phyloP scores from a whole-genome alignment of 2,888 invertebrate genomes.

The Dicyrtoma fusca region DNA sequence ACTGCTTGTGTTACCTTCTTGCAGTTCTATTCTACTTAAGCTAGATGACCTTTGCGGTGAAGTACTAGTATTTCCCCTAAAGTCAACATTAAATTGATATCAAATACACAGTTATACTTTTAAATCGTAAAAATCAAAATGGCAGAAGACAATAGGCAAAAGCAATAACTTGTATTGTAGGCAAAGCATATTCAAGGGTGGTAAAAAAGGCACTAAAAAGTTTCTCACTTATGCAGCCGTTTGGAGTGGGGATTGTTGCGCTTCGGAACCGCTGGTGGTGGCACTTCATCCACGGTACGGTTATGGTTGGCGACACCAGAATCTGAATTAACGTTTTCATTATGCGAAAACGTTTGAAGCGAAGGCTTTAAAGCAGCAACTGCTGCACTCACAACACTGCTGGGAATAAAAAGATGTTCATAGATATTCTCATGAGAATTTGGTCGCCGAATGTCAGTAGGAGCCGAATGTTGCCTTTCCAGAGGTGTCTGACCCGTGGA shows the following conservation, averaged over 20 bases:
- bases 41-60: conserved; percentile 36
- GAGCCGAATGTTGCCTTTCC: background rate
- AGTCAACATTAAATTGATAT: too few species aligned
- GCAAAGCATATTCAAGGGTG: too few species aligned
- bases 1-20: background rate
- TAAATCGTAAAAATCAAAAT: too few species aligned
- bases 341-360: conserved; percentile 9
- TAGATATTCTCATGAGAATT: conserved; percentile 51
- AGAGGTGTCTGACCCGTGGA: background rate
- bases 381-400: conserved; percentile 1
- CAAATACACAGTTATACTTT: too few species aligned
- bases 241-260: too few species aligned
- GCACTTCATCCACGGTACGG: too few species aligned
- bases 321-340: background rate
- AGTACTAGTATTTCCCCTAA: conserved; percentile 25
- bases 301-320: background rate
- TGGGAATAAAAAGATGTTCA: conserved; percentile 51
- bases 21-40: conserved; percentile 41
- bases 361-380: background rate
- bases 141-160: too few species aligned
- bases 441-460: conserved; percentile 15
- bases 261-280: too few species aligned
- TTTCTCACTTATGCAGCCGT: too few species aligned
- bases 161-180: too few species aligned
- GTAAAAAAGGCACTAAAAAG: too few species aligned